These are phyloP conservation scores for Conistra vaccinii DNA, from an alignment of 2,888 invertebrate genomes.

Conservation along the genomic window DNA sequence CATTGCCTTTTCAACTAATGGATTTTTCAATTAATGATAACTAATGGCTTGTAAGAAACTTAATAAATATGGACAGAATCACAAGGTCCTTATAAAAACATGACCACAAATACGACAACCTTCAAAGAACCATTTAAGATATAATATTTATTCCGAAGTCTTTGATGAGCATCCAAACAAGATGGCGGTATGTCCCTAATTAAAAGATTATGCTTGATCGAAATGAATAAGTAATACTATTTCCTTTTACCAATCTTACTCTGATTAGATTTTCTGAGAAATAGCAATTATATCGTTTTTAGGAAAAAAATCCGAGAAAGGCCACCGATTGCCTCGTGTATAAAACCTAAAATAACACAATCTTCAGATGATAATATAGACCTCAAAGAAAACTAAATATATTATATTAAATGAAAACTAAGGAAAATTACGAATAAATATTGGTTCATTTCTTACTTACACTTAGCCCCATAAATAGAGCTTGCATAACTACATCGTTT, in stretches of 20 bases:
- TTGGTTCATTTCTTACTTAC: neutral
- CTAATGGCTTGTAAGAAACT: neutral
- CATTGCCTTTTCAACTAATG: neutral
- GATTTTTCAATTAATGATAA: neutral
- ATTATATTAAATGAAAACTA: constrained; percentile 1
- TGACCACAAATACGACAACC: too few relatives aligned
- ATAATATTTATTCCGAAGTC: neutral
- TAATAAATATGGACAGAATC: neutral
- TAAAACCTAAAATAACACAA: constrained; percentile 26
- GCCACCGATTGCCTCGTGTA: neutral
- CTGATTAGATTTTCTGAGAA: constrained; percentile 1
- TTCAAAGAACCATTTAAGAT: neutral
- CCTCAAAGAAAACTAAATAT: neutral
- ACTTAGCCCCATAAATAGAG: neutral
- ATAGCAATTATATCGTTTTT: constrained; percentile 18
- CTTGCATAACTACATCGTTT: neutral
- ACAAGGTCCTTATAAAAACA: neutral
- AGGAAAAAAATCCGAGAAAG: neutral
- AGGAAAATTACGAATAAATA: constrained; percentile 10
- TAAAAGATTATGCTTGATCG: constrained; percentile 32
- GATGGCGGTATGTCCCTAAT: constrained; percentile 12
- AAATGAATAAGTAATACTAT: constrained; percentile 14
- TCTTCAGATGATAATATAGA: constrained; percentile 12
- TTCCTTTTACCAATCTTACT: constrained; percentile 1
- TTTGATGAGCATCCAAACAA: constrained; percentile 22